Base-by-base conservation (phyloP, 2,797 vertebrate species). In the Pangasius mekongensis region DNA sequence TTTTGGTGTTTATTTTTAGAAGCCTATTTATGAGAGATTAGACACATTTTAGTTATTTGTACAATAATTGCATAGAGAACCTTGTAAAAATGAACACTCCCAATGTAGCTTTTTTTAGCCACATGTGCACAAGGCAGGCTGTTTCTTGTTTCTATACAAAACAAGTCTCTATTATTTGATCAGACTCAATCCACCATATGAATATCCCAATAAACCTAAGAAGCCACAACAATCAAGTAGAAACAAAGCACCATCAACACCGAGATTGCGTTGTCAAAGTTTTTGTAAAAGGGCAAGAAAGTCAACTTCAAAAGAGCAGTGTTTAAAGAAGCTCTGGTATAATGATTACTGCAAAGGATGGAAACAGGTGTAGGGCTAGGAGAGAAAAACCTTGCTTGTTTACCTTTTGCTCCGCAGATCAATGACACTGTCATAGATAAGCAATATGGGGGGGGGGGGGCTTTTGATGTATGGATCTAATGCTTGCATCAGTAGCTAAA, bases 311-410 rank as follows among this genome's bases (percentile, higher is more conserved):
- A 93, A 88, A 92, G 94, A 94, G 92, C 85, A 92, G 13, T 33
- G 93, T 89, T 89, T 89, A 88, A 93, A 92, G 86, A 90, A 93
- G 89, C 86, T 88, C 67, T 84, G 64, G 90, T 91, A 91, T 20
- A 89, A 94, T 94, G 93, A 95, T 94, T 94, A 93, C 92, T 93
- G 91, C 92, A 91, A 95, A 94, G 89, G 87, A 89, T 93, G 89
- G 91, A 91, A 88, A 91, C 84, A 89, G 83, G 91, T 71, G 89
- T 2, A 30, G 18, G 54, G 27, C 30, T 4, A 89, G 90, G 92
- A 92, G 24, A 86, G 78, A 84, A 27, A 85, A 87, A 76, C 71
- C 90, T 91, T 87, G 71, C 85, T 92, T 91, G 88, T 94, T 94
- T 93, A 93, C 92, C 18, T 94, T 89, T 86, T 91, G 83, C 87